Evolutionary conservation across 2,113 vertebrate genomes (phyloP), one percentile per base, ranked within the genome.

Genomic region (Notarius lentiginosus): DNA sequence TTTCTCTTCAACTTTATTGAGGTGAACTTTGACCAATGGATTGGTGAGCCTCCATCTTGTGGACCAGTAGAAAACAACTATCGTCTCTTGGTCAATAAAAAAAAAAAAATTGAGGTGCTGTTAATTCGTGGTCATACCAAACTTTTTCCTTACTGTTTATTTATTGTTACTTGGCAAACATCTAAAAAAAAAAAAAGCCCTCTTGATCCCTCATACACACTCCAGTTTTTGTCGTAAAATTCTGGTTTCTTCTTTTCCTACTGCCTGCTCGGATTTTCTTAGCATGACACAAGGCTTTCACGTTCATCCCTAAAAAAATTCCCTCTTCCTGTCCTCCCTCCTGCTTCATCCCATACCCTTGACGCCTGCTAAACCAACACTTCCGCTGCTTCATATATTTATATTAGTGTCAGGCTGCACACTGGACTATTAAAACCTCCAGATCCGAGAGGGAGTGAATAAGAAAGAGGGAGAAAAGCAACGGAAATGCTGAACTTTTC

Each of bases 321-420:
- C 18, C 20, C 27, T 73, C 58, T 47, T 73, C 51, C 82, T 68
- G 47, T 47, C 79, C 47, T 58, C 58, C 65, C 15, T 56, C 70
- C 18, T 80, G 87, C 82, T 77, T 87, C 86, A 85, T 53, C 84
- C 88, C 27, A 75, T 85, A 90, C 88, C 93, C 87, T 91, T 92
- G 92, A 93, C 93, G 91, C 88, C 87, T 91, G 90, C 92, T 94
- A 94, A 95, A 94, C 92, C 92, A 92, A 95, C 92, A 92, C 90
- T 93, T 94, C 94, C 94, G 91, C 92, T 91, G 81, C 87, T 91
- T 91, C 89, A 91, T 61, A 81, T 81, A 61, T 93, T 95, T 94
- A 92, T 11, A 58, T 94, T 95, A 92, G 92, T 89, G 90, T 91
- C 82, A 79, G 55, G 92, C 90, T 93, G 91, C 90, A 84, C 89